These are phyloP conservation scores for Camponotus floridanus DNA, from an alignment of 1,140 invertebrate genomes.

Conservation along the genomic window DNA sequence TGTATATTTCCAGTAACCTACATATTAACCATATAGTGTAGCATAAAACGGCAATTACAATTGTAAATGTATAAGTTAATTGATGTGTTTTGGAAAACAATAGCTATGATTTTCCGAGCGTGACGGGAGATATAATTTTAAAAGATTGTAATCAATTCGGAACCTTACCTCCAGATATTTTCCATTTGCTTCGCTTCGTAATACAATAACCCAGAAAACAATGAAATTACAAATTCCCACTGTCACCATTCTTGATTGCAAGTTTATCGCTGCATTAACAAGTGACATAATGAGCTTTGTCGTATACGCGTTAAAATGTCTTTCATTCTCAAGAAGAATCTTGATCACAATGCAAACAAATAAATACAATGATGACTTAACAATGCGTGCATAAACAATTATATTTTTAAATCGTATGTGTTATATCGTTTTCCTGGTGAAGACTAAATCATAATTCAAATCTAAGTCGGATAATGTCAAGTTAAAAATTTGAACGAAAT, in stretches of 20 bases:
- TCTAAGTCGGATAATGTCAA: not conserved
- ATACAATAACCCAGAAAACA: conserved; percentile 14
- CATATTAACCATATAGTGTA: conserved; percentile 14
- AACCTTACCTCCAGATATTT: conserved; percentile 80
- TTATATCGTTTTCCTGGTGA: too few species aligned
- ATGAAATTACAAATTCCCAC: conserved; percentile 1
- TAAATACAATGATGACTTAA: conserved; percentile 16
- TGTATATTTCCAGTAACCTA: conserved; percentile 39
- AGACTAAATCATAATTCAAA: not conserved
- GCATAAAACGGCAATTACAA: conserved; percentile 58
- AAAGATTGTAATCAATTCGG: not conserved
- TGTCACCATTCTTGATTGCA: conserved; percentile 13
- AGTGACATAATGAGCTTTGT: conserved; percentile 8
- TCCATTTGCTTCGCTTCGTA: conserved; percentile 24
- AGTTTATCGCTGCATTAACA: conserved; percentile 28
- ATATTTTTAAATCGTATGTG: conserved; percentile 1
- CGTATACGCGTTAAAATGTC: conserved; percentile 8
- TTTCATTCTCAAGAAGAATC: conserved; percentile 58
- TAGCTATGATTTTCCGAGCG: conserved; percentile 61
- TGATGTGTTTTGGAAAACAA: conserved; percentile 63
- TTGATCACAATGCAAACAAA: not conserved
- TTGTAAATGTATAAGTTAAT: conserved; percentile 57
- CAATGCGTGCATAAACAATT: not conserved
- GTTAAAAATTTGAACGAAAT: not conserved
- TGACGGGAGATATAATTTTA: conserved; percentile 55